Conservation (phyloP, 2,888 invertebrate genomes). For the Operophtera brumata region DNA sequence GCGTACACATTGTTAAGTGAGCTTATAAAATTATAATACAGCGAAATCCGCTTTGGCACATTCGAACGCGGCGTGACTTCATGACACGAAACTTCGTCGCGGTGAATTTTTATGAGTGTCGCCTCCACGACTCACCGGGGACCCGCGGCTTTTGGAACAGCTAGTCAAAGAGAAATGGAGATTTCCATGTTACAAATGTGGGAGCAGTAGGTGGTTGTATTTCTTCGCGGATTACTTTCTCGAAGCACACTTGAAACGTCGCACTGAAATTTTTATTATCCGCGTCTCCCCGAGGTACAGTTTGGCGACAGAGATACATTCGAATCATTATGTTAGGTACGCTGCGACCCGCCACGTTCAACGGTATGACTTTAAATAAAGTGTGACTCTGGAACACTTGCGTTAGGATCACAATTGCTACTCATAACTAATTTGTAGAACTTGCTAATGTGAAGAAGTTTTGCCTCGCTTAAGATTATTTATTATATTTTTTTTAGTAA, state of each 20-base stretch:
- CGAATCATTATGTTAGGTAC: conserved; percentile 68
- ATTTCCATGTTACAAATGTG: conserved; percentile 78
- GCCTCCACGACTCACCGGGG: conserved; percentile 71
- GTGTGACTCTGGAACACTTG: neutral
- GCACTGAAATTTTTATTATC: conserved; percentile 73
- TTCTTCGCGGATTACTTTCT: conserved; percentile 75
- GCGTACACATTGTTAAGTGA: conserved; percentile 35
- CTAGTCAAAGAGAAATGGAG: conserved; percentile 78
- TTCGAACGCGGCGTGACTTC: conserved; percentile 42
- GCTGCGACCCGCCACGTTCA: conserved; percentile 38
- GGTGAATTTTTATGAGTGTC: conserved; percentile 77
- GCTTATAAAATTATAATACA: conserved; percentile 59
- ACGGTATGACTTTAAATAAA: neutral
- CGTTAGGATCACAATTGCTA: neutral
- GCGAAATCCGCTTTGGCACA: conserved; percentile 47
- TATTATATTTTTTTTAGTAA: too few species aligned
- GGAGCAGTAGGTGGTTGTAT: conserved; percentile 71
- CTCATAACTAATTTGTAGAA: neutral
- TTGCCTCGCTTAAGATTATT: too few species aligned
- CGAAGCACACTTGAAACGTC: conserved; percentile 68
- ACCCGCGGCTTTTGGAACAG: conserved; percentile 71
- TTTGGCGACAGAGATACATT: conserved; percentile 69
- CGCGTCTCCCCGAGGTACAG: conserved; percentile 64
- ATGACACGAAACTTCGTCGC: conserved; percentile 64
- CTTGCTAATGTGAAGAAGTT: too few species aligned